Evolutionary conservation across 2,797 vertebrate species (phyloP), one percentile per base, ranked within the genome.

Genomic region (Amniataba percoides): DNA sequence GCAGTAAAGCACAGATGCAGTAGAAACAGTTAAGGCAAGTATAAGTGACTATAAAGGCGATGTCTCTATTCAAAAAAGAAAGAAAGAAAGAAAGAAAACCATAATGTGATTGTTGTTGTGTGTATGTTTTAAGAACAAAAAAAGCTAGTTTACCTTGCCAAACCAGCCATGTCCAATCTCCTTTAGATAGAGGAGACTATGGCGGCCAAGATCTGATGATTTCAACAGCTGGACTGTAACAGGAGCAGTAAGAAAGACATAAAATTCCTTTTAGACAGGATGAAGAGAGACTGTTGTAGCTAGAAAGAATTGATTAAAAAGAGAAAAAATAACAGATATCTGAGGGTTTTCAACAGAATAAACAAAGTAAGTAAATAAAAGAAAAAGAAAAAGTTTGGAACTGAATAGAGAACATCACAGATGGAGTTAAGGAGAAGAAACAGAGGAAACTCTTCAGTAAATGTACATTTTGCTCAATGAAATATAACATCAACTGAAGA

Each of bases 91-190:
- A 31, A 31, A 31, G 5, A 31, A 31, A 31, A 31, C 3, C 10
- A 12, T 3, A 34, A 2, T 13, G 34, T 11, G 2, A 51, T 19
- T 67, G n/a, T n/a, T n/a, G n/a, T n/a, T n/a, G 11, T 25, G 16
- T 64, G 27, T 39, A 36, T 72, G 18, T 76, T 31, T 52, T 55
- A 46, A 56, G n/a, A 42, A 57, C 9, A 61, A 64, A 45, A 77
- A 59, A 48, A 73, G 2, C 9, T 42, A 16, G 25, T 1, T 95
- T 93, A 98, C 98, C 96, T 98, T 99, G 82, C 98, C 97, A 2
- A 99, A 99, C 98, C 98, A 99, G 79, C 97, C 97, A 2, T 96
- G 96, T 62, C 98, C 98, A 0, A 99, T 97, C 92, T 99, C 98
- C 92, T 98, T 97, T 81, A 99, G 94, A 95, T 98, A 99, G 60